Conservation (phyloP, 92 coral and sea anemone species). For the Diadumene lineata region DNA sequence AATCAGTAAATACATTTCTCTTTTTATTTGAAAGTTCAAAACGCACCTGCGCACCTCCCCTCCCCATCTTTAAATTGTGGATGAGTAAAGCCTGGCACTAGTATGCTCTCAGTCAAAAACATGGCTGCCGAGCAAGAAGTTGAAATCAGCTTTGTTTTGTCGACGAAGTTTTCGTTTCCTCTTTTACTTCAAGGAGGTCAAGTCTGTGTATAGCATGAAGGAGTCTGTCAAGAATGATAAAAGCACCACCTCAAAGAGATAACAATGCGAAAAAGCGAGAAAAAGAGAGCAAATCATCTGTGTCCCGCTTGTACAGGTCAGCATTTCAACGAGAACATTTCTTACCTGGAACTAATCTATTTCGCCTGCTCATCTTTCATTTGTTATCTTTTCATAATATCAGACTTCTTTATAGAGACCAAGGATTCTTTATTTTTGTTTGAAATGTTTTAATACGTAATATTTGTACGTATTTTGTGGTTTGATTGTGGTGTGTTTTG, state of each 20-base stretch:
- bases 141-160: slow-evolving; percentile 33
- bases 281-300: slow-evolving; percentile 67
- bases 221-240: slow-evolving; percentile 76
- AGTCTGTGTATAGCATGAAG: slow-evolving; percentile 42
- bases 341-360: neutral
- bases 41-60: no score
- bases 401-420: neutral
- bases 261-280: slow-evolving; percentile 70
- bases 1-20: no score
- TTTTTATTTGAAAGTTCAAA: no score
- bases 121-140: slow-evolving; percentile 47
- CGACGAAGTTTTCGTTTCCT: slow-evolving; percentile 28
- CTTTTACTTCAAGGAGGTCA: slow-evolving; percentile 30
- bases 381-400: neutral
- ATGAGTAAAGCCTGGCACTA: slow-evolving; percentile 20
- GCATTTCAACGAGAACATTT: neutral
- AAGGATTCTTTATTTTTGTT: neutral
- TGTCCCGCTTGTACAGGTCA: slow-evolving; percentile 83
- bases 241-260: slow-evolving; percentile 83
- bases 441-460: neutral
- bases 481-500: slow-evolving; percentile 16
- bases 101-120: slow-evolving; percentile 27
- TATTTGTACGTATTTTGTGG: neutral
- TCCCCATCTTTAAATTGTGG: neutral
- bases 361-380: neutral